phyloP scores from a whole-genome alignment of 2,113 vertebrate genomes.

The Bubo blakistoni region DNA sequence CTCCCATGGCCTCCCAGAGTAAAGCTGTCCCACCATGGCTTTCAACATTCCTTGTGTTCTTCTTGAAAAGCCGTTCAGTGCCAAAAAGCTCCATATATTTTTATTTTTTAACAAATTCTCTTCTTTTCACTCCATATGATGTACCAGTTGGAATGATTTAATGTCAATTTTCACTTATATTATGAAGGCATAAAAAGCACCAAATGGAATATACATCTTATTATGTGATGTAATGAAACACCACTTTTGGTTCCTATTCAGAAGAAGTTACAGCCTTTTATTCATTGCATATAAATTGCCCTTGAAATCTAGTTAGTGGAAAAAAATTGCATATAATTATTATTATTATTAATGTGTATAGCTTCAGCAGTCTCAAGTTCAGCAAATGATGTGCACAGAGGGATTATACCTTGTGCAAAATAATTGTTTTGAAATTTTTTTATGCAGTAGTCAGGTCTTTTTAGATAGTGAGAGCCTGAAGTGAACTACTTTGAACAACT shows the following conservation, averaged over 20 bases:
- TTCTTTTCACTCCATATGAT: not conserved
- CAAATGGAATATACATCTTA: constrained; percentile 23
- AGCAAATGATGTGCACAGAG: not conserved
- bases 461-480: not conserved
- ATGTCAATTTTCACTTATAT: constrained; percentile 33
- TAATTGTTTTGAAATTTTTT: not conserved
- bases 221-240: not conserved
- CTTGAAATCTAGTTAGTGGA: constrained; percentile 30
- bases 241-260: not conserved
- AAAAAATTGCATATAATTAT: constrained; percentile 13
- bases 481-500: not conserved
- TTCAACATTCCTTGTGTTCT: not conserved
- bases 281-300: constrained; percentile 10
- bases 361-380: not conserved
- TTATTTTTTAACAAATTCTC: not conserved
- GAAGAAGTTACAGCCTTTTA: constrained; percentile 10
- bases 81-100: not conserved
- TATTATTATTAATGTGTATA: not conserved
- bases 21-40: not conserved
- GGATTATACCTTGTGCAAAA: not conserved
- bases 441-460: not conserved
- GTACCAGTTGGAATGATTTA: constrained; percentile 30
- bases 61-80: not conserved
- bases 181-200: constrained; percentile 26
- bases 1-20: not conserved